A percentile compares a stretch with the other conserved stretches of the same genome.
Conservation (phyloP, 2,888 invertebrate species). For the Drosophila monieri region DNA sequence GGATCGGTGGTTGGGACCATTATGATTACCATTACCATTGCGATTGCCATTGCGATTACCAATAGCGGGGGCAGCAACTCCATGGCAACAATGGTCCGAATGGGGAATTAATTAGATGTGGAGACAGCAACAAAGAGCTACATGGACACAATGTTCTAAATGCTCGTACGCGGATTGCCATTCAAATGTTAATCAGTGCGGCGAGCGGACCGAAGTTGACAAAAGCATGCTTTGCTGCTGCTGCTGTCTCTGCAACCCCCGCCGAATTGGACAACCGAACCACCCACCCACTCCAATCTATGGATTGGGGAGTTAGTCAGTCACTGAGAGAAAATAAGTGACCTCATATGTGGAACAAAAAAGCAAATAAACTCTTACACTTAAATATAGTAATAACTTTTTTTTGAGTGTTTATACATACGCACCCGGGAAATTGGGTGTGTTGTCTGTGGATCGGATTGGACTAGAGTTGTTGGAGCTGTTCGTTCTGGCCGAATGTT, state of each 20-base stretch:
- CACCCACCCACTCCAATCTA: conserved; percentile 19
- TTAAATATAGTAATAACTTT: neutral
- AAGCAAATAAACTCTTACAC: neutral
- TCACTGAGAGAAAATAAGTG: neutral
- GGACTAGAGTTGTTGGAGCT: conserved; percentile 46
- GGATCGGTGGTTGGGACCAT: conserved; percentile 44
- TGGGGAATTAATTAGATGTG: conserved; percentile 81
- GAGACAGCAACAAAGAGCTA: conserved; percentile 66
- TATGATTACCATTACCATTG: conserved; percentile 55
- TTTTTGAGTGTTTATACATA: conserved; percentile 16
- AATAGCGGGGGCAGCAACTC: conserved; percentile 67
- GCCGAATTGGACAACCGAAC: neutral
- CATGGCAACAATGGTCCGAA: conserved; percentile 68
- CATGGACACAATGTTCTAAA: conserved; percentile 40
- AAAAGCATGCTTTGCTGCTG: conserved; percentile 40
- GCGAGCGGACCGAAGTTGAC: conserved; percentile 61
- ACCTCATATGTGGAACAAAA: neutral
- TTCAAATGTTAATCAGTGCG: conserved; percentile 79
- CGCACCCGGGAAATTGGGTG: conserved; percentile 50
- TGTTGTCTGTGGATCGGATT: conserved; percentile 41
- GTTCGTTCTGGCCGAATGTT: conserved; percentile 71
- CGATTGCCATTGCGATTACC: conserved; percentile 66
- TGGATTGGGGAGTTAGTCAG: conserved; percentile 18
- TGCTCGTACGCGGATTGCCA: conserved; percentile 65
- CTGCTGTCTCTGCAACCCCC: conserved; percentile 24